Base-by-base conservation (phyloP, 1,140 invertebrate species). In the Trypoxylus dichotomus region DNA sequence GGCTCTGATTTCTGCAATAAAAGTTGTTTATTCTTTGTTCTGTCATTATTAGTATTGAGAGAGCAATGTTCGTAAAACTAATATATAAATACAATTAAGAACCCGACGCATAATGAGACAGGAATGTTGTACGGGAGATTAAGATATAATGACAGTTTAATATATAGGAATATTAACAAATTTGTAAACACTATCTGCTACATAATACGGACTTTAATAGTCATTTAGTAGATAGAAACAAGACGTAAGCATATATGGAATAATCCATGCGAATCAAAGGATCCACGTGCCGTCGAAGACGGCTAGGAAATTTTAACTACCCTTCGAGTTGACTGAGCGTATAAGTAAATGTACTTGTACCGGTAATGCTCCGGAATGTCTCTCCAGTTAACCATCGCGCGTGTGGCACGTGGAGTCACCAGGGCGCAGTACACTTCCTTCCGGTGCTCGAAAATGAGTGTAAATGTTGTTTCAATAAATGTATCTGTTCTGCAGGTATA, bases 381-480 rank as follows among this genome's bases (percentile, higher is more conserved):
- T 37, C 10, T 58, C 15, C 47, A 58, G 15, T 58, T 58, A 21
- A 7, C 15, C 42, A 15, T 43, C 42, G 15, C 42, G 42, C 47
- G 10, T 5, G 7, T 7, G 47, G 47, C 47, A 58, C 47, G 47
- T 58, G 47, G 47, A 21, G 47, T 58, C 47, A 58, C 15, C 47
- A 58, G 47, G 47, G 47, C 47, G 47, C 47, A 58, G 47, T 58
- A 58, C 15, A 58, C 47, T 58, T 58, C 47, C 47, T 58, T 58
- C 47, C 47, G 47, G 47, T 58, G 21, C 21, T 58, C 0, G 15
- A 58, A 58, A 19, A 58, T 58, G 15, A 5, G 47, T 13, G 21
- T 19, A 58, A 58, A 58, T 19, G 15, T 58, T 8, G 21, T 58
- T 58, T 58, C 47, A 58, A 13, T 58, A 58, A 58, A 58, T 58